Percentiles rank a stretch among this genome's conserved stretches.
phyloP scores from a whole-genome alignment of 2,113 vertebrate species.

The Chloebia gouldiae region DNA sequence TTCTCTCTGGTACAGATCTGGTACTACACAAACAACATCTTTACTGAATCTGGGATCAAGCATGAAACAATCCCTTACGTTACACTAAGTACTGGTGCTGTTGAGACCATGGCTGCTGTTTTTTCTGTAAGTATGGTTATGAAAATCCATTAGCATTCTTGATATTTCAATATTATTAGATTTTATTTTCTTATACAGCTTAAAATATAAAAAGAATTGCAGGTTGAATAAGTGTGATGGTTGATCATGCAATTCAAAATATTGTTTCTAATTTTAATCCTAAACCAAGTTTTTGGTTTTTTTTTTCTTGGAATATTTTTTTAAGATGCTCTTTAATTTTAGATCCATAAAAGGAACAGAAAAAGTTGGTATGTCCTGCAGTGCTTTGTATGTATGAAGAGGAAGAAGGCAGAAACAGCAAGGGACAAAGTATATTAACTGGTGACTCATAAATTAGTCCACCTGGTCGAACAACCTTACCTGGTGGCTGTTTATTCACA shows the following conservation, averaged over 20 bases:
- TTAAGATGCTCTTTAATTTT: not conserved
- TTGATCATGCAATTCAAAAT: not conserved
- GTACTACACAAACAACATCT: conserved; percentile 94
- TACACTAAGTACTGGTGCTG: conserved; percentile 86
- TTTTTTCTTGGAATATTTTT: not conserved
- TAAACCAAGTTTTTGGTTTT: not conserved
- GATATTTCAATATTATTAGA: not conserved
- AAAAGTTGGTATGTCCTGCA: not conserved
- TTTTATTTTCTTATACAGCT: not conserved
- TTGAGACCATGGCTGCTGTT: conserved; percentile 86
- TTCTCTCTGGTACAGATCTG: conserved; percentile 81
- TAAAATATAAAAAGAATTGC: not conserved
- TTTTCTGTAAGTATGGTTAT: conserved; percentile 83
- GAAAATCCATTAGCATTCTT: not conserved
- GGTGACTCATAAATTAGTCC: not conserved
- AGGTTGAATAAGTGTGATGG: not conserved
- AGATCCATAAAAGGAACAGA: not conserved
- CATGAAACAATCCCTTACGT: conserved; percentile 83
- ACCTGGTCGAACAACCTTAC: not conserved
- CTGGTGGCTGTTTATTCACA: not conserved
- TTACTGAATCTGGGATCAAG: conserved; percentile 81
- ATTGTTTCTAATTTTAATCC: not conserved
- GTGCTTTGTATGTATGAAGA: not conserved
- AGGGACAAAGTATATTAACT: not conserved
- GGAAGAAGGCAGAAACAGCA: not conserved